These are phyloP conservation scores for Trochalopteron elliotii DNA, from an alignment of 2,113 vertebrate species.

Conservation along the genomic window DNA sequence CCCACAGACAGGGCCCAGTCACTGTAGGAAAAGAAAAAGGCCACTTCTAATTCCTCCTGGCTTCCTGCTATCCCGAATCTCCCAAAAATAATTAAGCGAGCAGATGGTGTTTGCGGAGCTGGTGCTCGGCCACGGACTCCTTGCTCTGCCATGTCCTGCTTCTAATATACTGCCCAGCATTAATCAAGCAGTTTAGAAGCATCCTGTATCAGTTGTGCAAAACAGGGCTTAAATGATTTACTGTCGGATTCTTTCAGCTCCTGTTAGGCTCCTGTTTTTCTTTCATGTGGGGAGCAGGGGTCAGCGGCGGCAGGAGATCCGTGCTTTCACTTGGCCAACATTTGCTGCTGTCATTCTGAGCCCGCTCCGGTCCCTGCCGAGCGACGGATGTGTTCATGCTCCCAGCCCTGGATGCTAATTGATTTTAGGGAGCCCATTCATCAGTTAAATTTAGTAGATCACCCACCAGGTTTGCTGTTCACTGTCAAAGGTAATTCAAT, in stretches of 20 bases:
- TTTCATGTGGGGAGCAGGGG: conserved; percentile 84
- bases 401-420: conserved; percentile 79
- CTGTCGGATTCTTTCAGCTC: conserved; percentile 73
- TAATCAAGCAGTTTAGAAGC: conserved; percentile 57
- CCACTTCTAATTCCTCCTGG: not conserved
- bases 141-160: not conserved
- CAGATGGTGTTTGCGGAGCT: not conserved
- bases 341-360: conserved; percentile 88
- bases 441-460: conserved; percentile 70
- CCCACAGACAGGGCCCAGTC: not conserved
- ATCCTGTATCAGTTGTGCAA: conserved; percentile 9
- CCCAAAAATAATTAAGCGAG: not conserved
- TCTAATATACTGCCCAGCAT: conserved; percentile 53
- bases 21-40: not conserved
- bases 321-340: conserved; percentile 67
- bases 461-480: conserved; percentile 80
- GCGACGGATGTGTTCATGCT: conserved; percentile 75
- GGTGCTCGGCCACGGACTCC: not conserved
- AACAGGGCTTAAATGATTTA: conserved; percentile 80
- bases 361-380: conserved; percentile 26
- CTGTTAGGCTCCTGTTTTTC: conserved; percentile 74
- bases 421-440: conserved; percentile 84
- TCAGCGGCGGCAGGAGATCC: conserved; percentile 68
- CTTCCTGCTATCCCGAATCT: not conserved
- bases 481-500: conserved; percentile 95